A percentile compares a stretch with the other conserved stretches of the same genome.
phyloP scores from a whole-genome alignment of 2,888 invertebrate genomes.

The Anagyrus pseudococci region DNA sequence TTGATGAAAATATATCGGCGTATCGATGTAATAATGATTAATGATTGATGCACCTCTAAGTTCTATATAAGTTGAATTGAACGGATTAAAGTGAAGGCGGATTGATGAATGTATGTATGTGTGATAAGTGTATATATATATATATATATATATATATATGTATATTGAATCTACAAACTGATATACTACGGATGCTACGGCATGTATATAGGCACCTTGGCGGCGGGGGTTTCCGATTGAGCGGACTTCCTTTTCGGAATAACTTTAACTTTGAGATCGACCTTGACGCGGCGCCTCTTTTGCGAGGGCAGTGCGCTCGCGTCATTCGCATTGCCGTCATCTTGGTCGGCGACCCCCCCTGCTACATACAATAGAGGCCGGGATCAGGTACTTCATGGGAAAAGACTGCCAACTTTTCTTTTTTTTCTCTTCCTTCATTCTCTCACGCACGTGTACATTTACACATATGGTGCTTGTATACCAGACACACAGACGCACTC shows the following conservation, averaged over 20 bases:
- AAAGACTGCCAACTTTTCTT: too few relatives aligned
- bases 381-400: slow-evolving; percentile 15
- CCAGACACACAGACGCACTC: too few relatives aligned
- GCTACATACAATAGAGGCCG: slow-evolving; percentile 49
- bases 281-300: slow-evolving; percentile 59
- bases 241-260: slow-evolving; percentile 57
- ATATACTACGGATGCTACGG: background rate
- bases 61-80: too few relatives aligned
- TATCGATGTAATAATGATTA: too few relatives aligned
- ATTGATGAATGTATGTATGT: background rate
- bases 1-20: too few relatives aligned
- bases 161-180: background rate
- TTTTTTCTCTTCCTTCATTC: too few relatives aligned
- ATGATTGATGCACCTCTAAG: too few relatives aligned
- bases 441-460: too few relatives aligned
- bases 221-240: slow-evolving; percentile 44
- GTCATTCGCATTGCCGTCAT: slow-evolving; percentile 50
- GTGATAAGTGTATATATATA: background rate
- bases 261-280: slow-evolving; percentile 60
- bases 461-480: background rate
- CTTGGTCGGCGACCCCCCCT: slow-evolving; percentile 52
- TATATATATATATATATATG: too few relatives aligned
- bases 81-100: too few relatives aligned
- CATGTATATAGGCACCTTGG: slow-evolving; percentile 47
- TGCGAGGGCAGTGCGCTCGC: slow-evolving; percentile 50